phyloP scores from a whole-genome alignment of 2,888 invertebrate genomes.

The Tetranychus truncatus region DNA sequence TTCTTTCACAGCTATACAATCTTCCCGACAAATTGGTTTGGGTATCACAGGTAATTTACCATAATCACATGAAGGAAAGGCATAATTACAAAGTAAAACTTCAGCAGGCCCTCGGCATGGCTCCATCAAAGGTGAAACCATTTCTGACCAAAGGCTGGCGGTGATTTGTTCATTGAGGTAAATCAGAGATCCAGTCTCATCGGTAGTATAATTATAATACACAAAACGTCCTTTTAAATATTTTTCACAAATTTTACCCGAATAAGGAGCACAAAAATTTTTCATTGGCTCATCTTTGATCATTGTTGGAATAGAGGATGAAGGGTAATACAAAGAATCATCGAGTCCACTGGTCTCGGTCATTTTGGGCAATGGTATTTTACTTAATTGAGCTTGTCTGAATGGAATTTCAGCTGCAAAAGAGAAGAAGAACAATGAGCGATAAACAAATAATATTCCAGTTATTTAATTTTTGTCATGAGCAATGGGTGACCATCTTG shows the following conservation, averaged over 20 bases:
- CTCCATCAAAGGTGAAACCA: slow-evolving; percentile 56
- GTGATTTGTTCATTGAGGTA: slow-evolving; percentile 69
- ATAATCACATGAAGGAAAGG: slow-evolving; percentile 63
- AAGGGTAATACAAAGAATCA: not conserved
- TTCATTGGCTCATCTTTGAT: not conserved
- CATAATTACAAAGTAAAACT: slow-evolving; percentile 73
- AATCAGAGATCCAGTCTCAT: slow-evolving; percentile 41
- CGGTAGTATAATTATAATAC: slow-evolving; percentile 52
- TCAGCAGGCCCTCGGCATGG: slow-evolving; percentile 72
- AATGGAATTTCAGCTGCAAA: too few species aligned
- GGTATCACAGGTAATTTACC: slow-evolving; percentile 34
- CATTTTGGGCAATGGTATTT: too few species aligned
- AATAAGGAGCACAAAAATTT: slow-evolving; percentile 54
- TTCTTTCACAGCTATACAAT: slow-evolving; percentile 72
- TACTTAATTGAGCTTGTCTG: too few species aligned
- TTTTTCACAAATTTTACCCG: slow-evolving; percentile 53
- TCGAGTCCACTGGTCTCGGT: not conserved
- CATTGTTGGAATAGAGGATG: not conserved
- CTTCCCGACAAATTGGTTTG: slow-evolving; percentile 70
- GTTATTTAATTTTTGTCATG: too few species aligned
- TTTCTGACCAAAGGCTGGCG: slow-evolving; percentile 62
- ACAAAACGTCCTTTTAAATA: slow-evolving; percentile 35
- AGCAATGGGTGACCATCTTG: too few species aligned
- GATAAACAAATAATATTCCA: too few species aligned
- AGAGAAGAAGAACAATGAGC: too few species aligned